Evolutionary conservation across 2,888 invertebrate species (phyloP).

Genomic region (Ornithoptera alexandrae): DNA sequence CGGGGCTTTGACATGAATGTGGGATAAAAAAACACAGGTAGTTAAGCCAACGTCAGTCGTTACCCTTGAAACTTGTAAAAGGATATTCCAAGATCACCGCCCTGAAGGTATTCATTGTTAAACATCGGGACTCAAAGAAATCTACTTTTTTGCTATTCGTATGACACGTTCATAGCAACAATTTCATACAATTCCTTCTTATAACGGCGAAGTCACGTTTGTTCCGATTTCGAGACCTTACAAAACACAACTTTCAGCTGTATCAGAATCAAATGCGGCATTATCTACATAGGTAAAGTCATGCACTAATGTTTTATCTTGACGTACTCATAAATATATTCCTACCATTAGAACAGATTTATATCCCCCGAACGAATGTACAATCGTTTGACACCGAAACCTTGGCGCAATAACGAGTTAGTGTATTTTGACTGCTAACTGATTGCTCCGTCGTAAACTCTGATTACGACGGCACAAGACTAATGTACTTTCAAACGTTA

Average conservation of each 20-base stretch:
- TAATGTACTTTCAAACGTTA: slow-evolving; percentile 15
- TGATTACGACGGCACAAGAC: slow-evolving; percentile 13
- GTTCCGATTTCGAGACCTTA: slow-evolving; percentile 17
- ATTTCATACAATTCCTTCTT: slow-evolving; percentile 9
- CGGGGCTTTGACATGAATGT: slow-evolving; percentile 68
- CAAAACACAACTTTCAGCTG: slow-evolving; percentile 31
- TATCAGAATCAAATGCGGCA: slow-evolving; percentile 31
- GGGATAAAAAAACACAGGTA: slow-evolving; percentile 76
- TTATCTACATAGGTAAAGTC: slow-evolving; percentile 37
- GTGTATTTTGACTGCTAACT: slow-evolving; percentile 27
- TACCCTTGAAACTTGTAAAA: slow-evolving; percentile 73
- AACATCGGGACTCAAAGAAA: not conserved
- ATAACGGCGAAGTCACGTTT: slow-evolving; percentile 15
- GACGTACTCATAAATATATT: slow-evolving; percentile 30
- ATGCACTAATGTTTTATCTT: slow-evolving; percentile 37
- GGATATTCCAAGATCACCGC: slow-evolving; percentile 47
- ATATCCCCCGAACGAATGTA: slow-evolving; percentile 23
- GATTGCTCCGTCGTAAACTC: slow-evolving; percentile 14
- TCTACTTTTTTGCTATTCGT: not conserved
- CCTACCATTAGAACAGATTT: slow-evolving; percentile 20
- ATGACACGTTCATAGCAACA: not conserved
- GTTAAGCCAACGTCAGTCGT: slow-evolving; percentile 66
- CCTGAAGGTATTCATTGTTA: slow-evolving; percentile 8
- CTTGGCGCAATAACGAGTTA: slow-evolving; percentile 34
- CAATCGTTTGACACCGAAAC: slow-evolving; percentile 35